Evolutionary conservation across 2,113 vertebrate species (phyloP), one percentile per base, ranked within the genome.

Genomic region (Nyctereutes procyonoides): DNA sequence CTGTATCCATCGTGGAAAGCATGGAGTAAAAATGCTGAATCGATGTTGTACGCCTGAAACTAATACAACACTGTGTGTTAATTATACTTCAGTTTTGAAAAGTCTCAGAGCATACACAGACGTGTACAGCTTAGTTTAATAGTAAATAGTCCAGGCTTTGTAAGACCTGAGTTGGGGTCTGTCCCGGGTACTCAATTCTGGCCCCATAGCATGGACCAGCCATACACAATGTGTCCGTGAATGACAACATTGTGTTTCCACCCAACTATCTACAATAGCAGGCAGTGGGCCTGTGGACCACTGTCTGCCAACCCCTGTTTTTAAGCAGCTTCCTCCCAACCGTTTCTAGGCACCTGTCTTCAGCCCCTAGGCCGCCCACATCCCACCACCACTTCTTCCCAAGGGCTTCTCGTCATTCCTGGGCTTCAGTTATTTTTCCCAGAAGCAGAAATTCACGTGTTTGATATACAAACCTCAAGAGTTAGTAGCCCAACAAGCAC

Each of bases 251-350:
- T 63, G 10, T 60, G 20, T 28, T 93, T 76, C 71, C 62, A 67
- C 24, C 85, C 96, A 85, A 82, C 11, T 65, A 89, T 51, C 95
- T 93, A 96, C 38, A 83, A 74, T 95, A 69, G 79, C 14, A 95
- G 56, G 79, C 55, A 67, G 43, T 13, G 55, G n/a, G 77, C 13
- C 87, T 62, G 38, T 1, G 89, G 67, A 48, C 48, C 84, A 67
- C 43, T 62, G 67, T 63, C 20, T 88, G 48, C 86, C 87, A 73
- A 77, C 43, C 24, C n/a, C 84, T 14, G 16, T 82, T 58, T 86
- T 93, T 69, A 79, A 86, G 65, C 19, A 85, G 48, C 22, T 73
- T 93, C 85, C 20, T 95, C 35, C 16, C 28, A 24, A 65, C 53
- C 58, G 73, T 65, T 60, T 80, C 38, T 77, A 38, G 69, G 53